Percentiles rank a stretch among this genome's conserved stretches.
Conservation (phyloP, 1,140 invertebrate genomes). For the Lepidurus arcticus region DNA sequence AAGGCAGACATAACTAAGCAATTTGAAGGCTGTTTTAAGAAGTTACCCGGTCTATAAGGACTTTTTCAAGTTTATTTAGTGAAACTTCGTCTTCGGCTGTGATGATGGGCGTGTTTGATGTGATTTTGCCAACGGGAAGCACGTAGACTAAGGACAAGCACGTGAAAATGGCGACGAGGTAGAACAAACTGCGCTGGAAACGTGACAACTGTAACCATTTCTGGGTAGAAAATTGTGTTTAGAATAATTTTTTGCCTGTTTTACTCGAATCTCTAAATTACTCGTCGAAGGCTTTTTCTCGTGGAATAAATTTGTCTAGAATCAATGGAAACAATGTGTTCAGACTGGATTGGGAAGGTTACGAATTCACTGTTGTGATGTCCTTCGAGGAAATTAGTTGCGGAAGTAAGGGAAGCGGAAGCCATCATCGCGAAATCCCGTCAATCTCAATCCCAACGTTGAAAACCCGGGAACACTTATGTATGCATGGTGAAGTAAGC, state of each 20-base stretch:
- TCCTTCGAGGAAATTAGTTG: neutral
- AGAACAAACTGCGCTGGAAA: conserved; percentile 66
- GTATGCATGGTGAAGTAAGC: neutral
- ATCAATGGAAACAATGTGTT: conserved; percentile 5
- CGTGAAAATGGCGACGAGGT: conserved; percentile 53
- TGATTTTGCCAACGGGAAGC: conserved; percentile 41
- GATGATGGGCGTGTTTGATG: neutral
- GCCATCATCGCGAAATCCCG: neutral
- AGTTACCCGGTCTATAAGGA: neutral
- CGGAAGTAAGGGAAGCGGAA: neutral
- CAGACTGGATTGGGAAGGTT: conserved; percentile 27
- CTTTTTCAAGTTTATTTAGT: neutral
- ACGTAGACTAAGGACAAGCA: conserved; percentile 54
- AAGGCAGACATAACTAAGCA: neutral
- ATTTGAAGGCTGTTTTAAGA: neutral
- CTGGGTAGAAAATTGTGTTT: conserved; percentile 48
- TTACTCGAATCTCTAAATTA: conserved; percentile 38
- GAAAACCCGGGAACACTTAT: neutral
- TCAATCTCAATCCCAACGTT: no score
- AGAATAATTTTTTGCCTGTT: neutral
- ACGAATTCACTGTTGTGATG: conserved; percentile 25
- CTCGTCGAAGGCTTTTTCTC: conserved; percentile 48
- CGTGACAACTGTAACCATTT: conserved; percentile 78
- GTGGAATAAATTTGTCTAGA: neutral
- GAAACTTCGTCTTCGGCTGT: neutral